These are phyloP conservation scores for Brachynemurus nebulosus DNA, from an alignment of 2,888 invertebrate species.

Conservation along the genomic window DNA sequence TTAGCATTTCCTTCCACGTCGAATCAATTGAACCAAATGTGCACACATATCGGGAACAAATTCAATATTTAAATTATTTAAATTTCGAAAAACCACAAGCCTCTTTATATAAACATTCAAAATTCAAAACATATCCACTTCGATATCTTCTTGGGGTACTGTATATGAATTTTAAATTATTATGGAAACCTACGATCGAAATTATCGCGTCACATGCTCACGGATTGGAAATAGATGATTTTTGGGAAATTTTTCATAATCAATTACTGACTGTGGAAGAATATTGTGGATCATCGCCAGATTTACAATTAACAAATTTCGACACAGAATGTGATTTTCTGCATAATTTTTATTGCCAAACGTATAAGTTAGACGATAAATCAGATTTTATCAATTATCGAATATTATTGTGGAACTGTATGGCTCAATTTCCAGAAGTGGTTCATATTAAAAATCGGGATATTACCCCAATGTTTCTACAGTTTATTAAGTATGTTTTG, in stretches of 20 bases:
- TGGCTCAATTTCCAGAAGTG: conserved; percentile 56
- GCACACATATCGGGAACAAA: conserved; percentile 65
- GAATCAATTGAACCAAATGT: conserved; percentile 60
- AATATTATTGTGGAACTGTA: conserved; percentile 64
- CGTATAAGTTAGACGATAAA: conserved; percentile 32
- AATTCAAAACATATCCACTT: conserved; percentile 50
- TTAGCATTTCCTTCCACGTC: conserved; percentile 51
- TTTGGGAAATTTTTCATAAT: conserved; percentile 56
- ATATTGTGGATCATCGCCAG: conserved; percentile 35
- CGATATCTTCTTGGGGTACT: conserved; percentile 69
- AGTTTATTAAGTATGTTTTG: conserved; percentile 52
- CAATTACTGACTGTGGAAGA: conserved; percentile 34
- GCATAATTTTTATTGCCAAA: background rate
- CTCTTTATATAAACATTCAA: conserved; percentile 37
- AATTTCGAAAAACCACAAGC: conserved; percentile 44
- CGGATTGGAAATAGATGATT: conserved; percentile 41
- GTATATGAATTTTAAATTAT: conserved; percentile 72
- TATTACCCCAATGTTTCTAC: conserved; percentile 63
- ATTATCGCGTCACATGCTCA: conserved; percentile 62
- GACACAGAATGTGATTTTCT: conserved; percentile 21
- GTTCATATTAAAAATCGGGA: conserved; percentile 72
- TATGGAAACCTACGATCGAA: conserved; percentile 75
- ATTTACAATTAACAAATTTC: conserved; percentile 15
- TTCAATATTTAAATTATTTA: conserved; percentile 60
- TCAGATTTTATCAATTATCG: conserved; percentile 65